These are phyloP conservation scores for Gorsachius goisagi DNA, from an alignment of 2,113 vertebrate genomes.

Conservation along the genomic window DNA sequence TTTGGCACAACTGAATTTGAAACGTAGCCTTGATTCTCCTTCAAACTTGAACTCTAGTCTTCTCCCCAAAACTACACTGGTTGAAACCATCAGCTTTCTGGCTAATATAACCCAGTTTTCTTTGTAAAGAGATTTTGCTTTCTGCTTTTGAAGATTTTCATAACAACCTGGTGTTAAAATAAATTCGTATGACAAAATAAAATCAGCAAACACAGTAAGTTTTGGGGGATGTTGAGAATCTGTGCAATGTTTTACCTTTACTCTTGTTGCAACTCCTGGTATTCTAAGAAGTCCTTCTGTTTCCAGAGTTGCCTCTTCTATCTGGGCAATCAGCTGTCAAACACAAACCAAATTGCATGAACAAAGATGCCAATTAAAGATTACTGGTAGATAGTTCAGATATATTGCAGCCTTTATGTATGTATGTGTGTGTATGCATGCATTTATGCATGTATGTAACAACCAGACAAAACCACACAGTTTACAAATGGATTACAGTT, in stretches of 20 bases:
- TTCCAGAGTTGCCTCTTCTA: constrained; percentile 88
- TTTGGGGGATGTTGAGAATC: neutral
- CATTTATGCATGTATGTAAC: neutral
- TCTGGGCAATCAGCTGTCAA: constrained; percentile 86
- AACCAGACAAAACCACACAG: neutral
- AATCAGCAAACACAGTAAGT: neutral
- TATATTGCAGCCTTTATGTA: neutral
- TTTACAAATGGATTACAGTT: neutral
- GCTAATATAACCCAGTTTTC: neutral
- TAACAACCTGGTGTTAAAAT: neutral
- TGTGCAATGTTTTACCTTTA: constrained; percentile 81
- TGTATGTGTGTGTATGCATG: no score
- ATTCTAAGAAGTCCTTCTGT: constrained; percentile 94
- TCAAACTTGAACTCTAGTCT: neutral
- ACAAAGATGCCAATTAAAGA: neutral
- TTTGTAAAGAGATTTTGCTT: neutral
- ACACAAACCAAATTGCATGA: constrained; percentile 31
- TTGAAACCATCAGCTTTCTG: neutral
- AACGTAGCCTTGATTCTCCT: neutral
- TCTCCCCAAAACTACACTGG: neutral
- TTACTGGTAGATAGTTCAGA: neutral
- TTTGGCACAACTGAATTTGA: constrained; percentile 15
- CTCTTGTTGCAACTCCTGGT: constrained; percentile 85
- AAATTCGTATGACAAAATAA: neutral
- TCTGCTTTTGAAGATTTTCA: neutral